Conservation (phyloP, 2,797 vertebrate genomes). For the Falco columbarius region DNA sequence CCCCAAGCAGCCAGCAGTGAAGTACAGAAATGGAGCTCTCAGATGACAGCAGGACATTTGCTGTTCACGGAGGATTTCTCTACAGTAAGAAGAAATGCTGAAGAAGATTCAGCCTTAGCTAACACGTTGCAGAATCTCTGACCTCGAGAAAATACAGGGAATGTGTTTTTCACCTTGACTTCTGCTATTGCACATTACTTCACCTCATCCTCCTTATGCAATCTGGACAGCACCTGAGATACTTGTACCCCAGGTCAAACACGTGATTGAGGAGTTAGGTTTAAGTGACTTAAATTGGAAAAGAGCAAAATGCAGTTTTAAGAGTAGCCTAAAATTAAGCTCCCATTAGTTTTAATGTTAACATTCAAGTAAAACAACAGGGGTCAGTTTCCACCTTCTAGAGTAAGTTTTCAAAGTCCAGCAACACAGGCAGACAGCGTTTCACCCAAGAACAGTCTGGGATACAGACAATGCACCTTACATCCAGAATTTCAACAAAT, state of each 20-base stretch:
- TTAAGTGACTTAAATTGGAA: neutral
- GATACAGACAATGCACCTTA: neutral
- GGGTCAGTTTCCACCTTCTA: neutral
- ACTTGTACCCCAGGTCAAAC: accelerated
- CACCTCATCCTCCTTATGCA: neutral
- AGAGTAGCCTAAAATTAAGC: neutral
- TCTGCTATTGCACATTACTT: neutral
- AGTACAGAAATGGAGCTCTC: neutral
- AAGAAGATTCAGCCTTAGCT: neutral
- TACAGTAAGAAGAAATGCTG: neutral
- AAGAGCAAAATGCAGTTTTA: neutral
- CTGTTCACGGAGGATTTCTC: neutral
- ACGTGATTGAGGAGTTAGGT: neutral
- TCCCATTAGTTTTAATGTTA: neutral
- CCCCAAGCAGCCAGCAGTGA: neutral
- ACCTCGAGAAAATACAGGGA: neutral
- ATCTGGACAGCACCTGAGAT: neutral
- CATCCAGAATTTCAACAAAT: neutral
- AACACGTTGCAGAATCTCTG: neutral
- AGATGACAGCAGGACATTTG: neutral
- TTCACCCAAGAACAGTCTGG: neutral
- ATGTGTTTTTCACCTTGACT: neutral
- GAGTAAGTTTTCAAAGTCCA: neutral
- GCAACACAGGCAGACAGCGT: neutral
- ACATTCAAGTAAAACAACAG: neutral